phyloP scores from a whole-genome alignment of 92 coral and sea anemone species.

The Palythoa grandiflora region DNA sequence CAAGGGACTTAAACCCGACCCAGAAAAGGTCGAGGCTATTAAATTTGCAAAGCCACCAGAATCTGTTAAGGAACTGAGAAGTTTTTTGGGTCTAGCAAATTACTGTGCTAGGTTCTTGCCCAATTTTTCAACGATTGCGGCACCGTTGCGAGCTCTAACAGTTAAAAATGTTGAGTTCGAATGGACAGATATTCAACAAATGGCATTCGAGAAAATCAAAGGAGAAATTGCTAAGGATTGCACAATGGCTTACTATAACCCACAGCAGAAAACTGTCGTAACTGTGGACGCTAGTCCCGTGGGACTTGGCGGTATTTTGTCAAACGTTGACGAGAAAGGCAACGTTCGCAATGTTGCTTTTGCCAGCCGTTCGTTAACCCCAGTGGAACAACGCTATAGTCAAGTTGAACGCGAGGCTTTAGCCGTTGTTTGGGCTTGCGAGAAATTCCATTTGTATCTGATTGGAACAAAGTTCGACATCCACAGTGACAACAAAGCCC shows the following conservation, averaged over 20 bases:
- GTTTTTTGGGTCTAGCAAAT: no score
- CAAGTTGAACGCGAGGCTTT: constrained; percentile 51
- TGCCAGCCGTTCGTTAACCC: constrained; percentile 58
- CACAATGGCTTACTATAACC: constrained; percentile 63
- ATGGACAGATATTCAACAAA: constrained; percentile 26
- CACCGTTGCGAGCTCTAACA: neutral
- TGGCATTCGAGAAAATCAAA: constrained; percentile 40
- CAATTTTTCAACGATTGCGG: no score
- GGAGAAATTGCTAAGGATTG: constrained; percentile 53
- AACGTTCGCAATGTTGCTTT: constrained; percentile 58
- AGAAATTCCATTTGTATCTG: constrained; percentile 33
- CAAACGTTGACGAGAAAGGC: constrained; percentile 49
- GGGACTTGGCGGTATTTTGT: constrained; percentile 57
- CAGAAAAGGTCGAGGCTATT: no score
- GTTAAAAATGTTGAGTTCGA: constrained; percentile 28
- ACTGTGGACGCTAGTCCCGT: constrained; percentile 55
- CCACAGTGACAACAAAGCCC: constrained; percentile 51
- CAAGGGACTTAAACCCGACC: no score
- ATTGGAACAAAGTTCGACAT: constrained; percentile 45
- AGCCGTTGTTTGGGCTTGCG: constrained; percentile 36
- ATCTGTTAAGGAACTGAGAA: no score
- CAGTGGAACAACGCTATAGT: constrained; percentile 41
- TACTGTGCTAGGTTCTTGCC: no score
- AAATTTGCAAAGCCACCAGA: no score
- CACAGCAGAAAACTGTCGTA: constrained; percentile 51